Conservation (phyloP, 2,888 invertebrate species). For the Tachystola acroxantha region DNA sequence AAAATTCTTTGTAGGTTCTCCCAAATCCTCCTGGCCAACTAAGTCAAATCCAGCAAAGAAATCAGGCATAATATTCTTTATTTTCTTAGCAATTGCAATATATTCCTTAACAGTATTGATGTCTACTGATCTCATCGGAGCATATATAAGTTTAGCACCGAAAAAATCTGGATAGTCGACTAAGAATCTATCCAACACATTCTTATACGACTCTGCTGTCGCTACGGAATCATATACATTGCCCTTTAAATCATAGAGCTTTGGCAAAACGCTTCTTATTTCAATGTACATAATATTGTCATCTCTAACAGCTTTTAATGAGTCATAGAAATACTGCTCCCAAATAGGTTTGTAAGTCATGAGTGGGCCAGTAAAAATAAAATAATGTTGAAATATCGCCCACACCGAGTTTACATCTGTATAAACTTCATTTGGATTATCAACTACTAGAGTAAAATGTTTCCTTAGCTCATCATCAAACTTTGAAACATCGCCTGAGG, state of each 20-base stretch:
- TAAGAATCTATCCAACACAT: conserved; percentile 76
- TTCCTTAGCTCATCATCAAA: conserved; percentile 75
- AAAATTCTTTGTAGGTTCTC: conserved; percentile 79
- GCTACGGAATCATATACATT: conserved; percentile 70
- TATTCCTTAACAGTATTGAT: conserved; percentile 58
- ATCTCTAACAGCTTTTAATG: conserved; percentile 79
- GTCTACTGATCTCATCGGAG: conserved; percentile 75
- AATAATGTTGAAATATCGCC: conserved; percentile 76
- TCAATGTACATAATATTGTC: conserved; percentile 86
- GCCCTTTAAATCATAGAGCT: conserved; percentile 82
- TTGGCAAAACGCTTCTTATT: conserved; percentile 80
- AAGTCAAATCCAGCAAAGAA: conserved; percentile 90
- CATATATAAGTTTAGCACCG: conserved; percentile 84
- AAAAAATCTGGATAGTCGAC: conserved; percentile 80
- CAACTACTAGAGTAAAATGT: conserved; percentile 74
- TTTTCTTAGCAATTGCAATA: conserved; percentile 50
- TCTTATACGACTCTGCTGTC: conserved; percentile 76
- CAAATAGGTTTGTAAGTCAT: conserved; percentile 81
- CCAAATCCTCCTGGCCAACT: conserved; percentile 89
- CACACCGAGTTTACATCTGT: conserved; percentile 79
- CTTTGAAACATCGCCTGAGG: conserved; percentile 56
- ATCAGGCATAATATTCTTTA: conserved; percentile 77
- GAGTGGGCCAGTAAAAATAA: conserved; percentile 68
- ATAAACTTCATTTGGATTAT: conserved; percentile 63
- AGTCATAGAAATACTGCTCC: conserved; percentile 81